phyloP scores from a whole-genome alignment of 64 coral and sea anemone species.

The Platygyra sinensis region DNA sequence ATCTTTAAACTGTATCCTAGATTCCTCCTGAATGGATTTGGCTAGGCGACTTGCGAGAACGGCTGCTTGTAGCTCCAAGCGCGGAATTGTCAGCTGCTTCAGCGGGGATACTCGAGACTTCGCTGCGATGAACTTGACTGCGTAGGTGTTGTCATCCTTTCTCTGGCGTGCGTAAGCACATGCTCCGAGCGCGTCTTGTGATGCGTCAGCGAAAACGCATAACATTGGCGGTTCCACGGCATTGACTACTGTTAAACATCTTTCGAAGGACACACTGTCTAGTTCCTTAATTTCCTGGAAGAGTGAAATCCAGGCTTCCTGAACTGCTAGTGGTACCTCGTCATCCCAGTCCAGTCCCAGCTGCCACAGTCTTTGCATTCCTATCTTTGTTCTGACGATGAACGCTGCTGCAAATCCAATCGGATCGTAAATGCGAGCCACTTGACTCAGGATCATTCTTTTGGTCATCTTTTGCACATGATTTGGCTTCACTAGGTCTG shows the following conservation, averaged over 20 bases:
- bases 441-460: too few species aligned
- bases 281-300: too few species aligned
- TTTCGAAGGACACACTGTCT: too few species aligned
- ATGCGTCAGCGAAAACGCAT: conserved; percentile 58
- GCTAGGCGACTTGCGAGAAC: conserved; percentile 1
- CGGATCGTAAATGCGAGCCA: conserved; percentile 14
- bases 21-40: conserved; percentile 18
- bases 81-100: conserved; percentile 41
- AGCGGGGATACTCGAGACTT: conserved; percentile 6
- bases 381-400: too few species aligned
- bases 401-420: conserved; percentile 17
- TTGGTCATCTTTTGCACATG: too few species aligned
- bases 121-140: conserved; percentile 18
- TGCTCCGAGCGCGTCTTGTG: conserved; percentile 48
- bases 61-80: conserved; percentile 41
- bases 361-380: too few species aligned
- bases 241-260: too few species aligned
- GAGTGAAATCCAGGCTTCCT: too few species aligned
- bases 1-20: conserved; percentile 17
- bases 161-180: conserved; percentile 42
- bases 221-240: conserved; percentile 18
- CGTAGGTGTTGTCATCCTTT: conserved; percentile 12
- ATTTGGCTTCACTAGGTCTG: too few species aligned
- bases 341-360: too few species aligned
- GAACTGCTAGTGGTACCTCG: too few species aligned